These are phyloP conservation scores for Sphecodes monilicornis DNA, from an alignment of 2,888 invertebrate species.

Conservation along the genomic window DNA sequence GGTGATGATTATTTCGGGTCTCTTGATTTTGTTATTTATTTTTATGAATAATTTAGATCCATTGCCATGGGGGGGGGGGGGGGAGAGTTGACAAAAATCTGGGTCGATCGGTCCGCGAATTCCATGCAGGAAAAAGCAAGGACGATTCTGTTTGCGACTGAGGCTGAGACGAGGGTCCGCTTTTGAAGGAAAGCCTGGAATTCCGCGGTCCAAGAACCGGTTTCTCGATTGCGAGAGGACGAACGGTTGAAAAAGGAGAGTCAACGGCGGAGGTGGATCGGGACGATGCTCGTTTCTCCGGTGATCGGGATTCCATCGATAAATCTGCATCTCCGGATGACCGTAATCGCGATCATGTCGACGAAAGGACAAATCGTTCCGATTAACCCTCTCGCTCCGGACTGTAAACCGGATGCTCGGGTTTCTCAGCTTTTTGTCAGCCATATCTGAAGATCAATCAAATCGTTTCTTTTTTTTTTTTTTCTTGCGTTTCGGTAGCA, in stretches of 20 bases:
- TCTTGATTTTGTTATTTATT: background rate
- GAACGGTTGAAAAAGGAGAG: constrained; percentile 60
- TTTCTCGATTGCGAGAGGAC: constrained; percentile 61
- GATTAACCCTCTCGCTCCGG: constrained; percentile 46
- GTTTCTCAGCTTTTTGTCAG: constrained; percentile 9
- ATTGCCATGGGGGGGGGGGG: too few relatives aligned
- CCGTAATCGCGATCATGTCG: constrained; percentile 57
- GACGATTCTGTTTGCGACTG: constrained; percentile 11
- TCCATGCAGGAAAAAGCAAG: constrained; percentile 14
- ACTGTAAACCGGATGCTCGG: constrained; percentile 6
- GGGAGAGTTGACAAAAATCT: background rate
- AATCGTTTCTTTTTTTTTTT: background rate
- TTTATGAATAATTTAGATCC: background rate
- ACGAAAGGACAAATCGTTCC: constrained; percentile 60
- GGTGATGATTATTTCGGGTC: background rate
- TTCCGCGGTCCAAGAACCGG: constrained; percentile 76
- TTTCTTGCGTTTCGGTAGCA: background rate
- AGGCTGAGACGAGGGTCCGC: constrained; percentile 67
- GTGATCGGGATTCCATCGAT: constrained; percentile 57
- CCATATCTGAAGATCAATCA: constrained; percentile 2
- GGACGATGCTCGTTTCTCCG: constrained; percentile 51
- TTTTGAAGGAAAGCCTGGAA: constrained; percentile 77
- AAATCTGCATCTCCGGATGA: constrained; percentile 54
- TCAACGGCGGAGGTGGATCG: constrained; percentile 50
- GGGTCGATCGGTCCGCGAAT: constrained; percentile 15